Conservation (phyloP, 2,888 invertebrate genomes). For the Amaurobius ferox region DNA sequence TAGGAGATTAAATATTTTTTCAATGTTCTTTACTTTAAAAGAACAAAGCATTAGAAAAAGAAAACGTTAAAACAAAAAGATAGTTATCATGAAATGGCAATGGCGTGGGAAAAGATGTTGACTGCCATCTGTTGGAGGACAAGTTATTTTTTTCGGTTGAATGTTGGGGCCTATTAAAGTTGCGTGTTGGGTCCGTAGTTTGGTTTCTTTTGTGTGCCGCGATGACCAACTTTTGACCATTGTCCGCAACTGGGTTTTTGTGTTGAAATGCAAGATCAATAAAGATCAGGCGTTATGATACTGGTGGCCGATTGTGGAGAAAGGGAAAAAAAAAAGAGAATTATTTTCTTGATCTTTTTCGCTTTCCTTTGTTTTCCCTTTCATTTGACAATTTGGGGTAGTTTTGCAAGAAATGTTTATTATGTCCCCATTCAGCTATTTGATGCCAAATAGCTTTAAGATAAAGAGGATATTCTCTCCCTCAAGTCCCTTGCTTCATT, state of each 20-base stretch:
- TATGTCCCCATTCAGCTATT: too few relatives aligned
- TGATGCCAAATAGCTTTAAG: too few relatives aligned
- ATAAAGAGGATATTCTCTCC: too few relatives aligned
- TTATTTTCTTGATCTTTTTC: not conserved
- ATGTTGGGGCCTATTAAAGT: too few relatives aligned
- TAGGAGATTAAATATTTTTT: too few relatives aligned
- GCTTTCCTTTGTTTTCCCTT: not conserved
- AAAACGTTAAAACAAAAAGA: too few relatives aligned
- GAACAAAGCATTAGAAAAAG: too few relatives aligned
- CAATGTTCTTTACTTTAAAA: too few relatives aligned
- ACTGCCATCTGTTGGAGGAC: not conserved
- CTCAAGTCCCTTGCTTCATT: too few relatives aligned
- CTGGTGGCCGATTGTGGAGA: not conserved
- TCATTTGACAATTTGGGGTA: not conserved
- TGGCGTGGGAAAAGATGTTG: not conserved
- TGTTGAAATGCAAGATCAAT: conserved; percentile 50
- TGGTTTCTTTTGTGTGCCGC: conserved; percentile 24
- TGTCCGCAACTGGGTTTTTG: conserved; percentile 41
- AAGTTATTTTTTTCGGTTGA: not conserved
- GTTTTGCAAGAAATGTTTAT: too few relatives aligned
- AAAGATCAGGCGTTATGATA: conserved; percentile 52
- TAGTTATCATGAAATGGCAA: too few relatives aligned
- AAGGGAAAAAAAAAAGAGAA: not conserved
- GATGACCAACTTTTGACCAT: conserved; percentile 60
- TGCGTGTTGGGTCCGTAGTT: not conserved